Conservation (phyloP, 2,888 invertebrate species). For the Synergus laeviventris region DNA sequence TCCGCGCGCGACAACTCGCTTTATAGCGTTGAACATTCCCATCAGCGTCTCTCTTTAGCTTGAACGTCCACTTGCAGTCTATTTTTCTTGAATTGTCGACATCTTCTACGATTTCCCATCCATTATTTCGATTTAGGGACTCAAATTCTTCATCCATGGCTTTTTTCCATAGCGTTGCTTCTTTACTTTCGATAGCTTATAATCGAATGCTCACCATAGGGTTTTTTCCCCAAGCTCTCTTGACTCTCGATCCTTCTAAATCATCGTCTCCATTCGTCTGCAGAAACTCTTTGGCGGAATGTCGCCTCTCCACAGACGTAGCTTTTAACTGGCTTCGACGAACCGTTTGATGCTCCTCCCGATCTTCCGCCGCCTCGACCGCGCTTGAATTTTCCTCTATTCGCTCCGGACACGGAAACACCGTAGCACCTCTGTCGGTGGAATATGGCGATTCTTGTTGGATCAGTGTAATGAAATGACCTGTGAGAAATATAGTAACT, state of each 20-base stretch:
- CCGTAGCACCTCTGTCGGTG: too few relatives aligned
- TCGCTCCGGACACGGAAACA: too few relatives aligned
- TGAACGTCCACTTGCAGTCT: constrained; percentile 38
- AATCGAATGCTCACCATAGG: neutral
- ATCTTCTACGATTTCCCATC: constrained; percentile 42
- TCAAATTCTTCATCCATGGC: constrained; percentile 47
- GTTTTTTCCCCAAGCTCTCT: too few relatives aligned
- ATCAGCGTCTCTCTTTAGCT: constrained; percentile 52
- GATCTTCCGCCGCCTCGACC: neutral
- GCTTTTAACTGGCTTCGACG: constrained; percentile 47
- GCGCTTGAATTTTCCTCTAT: too few relatives aligned
- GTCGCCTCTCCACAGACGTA: constrained; percentile 49
- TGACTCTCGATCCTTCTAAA: too few relatives aligned
- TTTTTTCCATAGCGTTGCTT: constrained; percentile 1
- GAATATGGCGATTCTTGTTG: too few relatives aligned
- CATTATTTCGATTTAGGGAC: constrained; percentile 43
- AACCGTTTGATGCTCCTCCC: constrained; percentile 16
- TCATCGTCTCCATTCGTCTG: too few relatives aligned
- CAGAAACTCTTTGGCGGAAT: constrained; percentile 44
- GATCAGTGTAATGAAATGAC: too few relatives aligned
- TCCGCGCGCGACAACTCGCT: constrained; percentile 63
- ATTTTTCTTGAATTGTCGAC: neutral
- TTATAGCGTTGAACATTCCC: constrained; percentile 57
- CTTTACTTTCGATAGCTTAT: constrained; percentile 26
- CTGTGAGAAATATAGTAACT: too few relatives aligned